Percentiles rank a stretch among this genome's conserved stretches.
These are phyloP conservation scores for Gopherus evgoodei DNA, from an alignment of 2,113 vertebrate genomes.

Conservation along the genomic window DNA sequence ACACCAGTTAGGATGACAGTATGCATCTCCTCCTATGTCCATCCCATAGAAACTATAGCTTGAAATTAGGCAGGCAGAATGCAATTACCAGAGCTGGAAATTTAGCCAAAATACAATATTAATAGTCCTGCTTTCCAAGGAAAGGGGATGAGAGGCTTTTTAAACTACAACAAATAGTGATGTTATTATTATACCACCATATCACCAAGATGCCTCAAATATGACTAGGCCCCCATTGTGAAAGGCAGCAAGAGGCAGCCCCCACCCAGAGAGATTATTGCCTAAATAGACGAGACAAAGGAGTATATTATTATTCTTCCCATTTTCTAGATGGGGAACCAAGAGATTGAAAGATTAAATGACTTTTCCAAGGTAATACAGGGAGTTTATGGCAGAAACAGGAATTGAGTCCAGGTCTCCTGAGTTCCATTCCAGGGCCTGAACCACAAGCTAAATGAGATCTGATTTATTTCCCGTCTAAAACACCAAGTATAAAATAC, in stretches of 20 bases:
- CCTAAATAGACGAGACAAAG: not conserved
- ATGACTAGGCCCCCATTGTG: not conserved
- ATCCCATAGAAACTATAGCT: not conserved
- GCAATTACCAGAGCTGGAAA: not conserved
- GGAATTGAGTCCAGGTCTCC: not conserved
- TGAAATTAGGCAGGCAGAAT: not conserved
- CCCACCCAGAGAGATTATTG: not conserved
- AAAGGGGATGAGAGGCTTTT: not conserved
- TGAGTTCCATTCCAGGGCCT: not conserved
- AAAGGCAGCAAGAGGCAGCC: not conserved
- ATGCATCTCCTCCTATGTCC: not conserved
- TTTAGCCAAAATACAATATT: not conserved
- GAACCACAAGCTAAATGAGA: not conserved
- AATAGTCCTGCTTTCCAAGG: not conserved
- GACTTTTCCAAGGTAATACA: constrained; percentile 5
- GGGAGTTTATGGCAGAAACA: not conserved
- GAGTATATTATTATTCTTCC: not conserved
- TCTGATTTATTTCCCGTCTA: constrained; percentile 4
- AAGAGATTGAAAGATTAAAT: not conserved
- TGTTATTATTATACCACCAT: not conserved
- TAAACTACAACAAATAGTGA: not conserved
- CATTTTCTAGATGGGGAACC: not conserved
- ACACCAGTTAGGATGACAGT: not conserved
- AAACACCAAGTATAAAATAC: not conserved
- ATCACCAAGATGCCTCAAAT: not conserved